Percentiles rank a stretch among this genome's conserved stretches.
Evolutionary conservation across 2,797 vertebrate species (phyloP).

Genomic region (Sternotherus odoratus): DNA sequence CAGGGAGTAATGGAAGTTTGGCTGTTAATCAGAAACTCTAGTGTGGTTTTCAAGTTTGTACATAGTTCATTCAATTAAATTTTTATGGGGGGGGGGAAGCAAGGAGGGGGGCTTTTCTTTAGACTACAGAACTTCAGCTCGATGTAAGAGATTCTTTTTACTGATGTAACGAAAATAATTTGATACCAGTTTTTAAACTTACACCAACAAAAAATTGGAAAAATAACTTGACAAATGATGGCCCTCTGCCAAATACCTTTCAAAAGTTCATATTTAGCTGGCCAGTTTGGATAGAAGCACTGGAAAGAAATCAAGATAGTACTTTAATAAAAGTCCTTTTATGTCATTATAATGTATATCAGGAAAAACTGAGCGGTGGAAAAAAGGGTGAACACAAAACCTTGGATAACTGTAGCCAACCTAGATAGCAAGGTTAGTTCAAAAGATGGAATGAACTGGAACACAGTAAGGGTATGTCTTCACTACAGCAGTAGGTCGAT

Average conservation of each 20-base stretch:
- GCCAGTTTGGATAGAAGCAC: slow-evolving; percentile 9
- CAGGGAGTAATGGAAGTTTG: slow-evolving; percentile 11
- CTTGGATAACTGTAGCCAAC: slow-evolving; percentile 17
- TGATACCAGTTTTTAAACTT: slow-evolving; percentile 39
- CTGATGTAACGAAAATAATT: slow-evolving; percentile 4
- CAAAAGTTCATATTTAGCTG: not conserved
- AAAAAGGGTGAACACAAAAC: slow-evolving; percentile 13
- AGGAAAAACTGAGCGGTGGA: not conserved
- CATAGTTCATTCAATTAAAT: not conserved
- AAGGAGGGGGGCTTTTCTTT: not conserved
- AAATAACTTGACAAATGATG: slow-evolving; percentile 31
- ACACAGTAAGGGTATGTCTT: slow-evolving; percentile 9
- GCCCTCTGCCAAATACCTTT: slow-evolving; percentile 43
- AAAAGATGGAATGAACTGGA: slow-evolving; percentile 18
- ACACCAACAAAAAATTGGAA: slow-evolving; percentile 43
- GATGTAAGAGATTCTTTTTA: not conserved
- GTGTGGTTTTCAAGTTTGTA: not conserved
- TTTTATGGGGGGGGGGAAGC: not conserved
- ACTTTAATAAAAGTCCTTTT: slow-evolving; percentile 16
- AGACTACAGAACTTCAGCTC: not conserved
- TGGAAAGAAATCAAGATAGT: slow-evolving; percentile 4
- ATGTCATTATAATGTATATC: not conserved
- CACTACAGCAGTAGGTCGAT: no score
- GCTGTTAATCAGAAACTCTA: not conserved
- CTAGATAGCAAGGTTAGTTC: slow-evolving; percentile 7